Conservation (phyloP, 37 sponge, comb jelly and placozoan genomes). For the Oopsacas minuta region DNA sequence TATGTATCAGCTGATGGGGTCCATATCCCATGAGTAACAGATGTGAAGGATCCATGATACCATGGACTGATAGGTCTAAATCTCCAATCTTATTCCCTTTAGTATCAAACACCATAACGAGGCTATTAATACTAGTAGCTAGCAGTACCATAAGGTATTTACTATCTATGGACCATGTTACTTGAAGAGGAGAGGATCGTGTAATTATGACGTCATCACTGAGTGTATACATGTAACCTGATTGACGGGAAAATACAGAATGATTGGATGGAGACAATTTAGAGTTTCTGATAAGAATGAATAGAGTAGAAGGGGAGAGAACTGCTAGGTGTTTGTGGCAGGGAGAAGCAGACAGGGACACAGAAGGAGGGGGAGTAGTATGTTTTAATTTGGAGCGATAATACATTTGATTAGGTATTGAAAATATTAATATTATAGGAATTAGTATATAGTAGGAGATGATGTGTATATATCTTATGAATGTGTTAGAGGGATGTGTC, state of each 20-base stretch:
- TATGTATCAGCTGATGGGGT: not conserved
- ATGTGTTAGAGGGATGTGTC: not conserved
- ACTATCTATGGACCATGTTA: not conserved
- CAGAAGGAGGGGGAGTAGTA: not conserved
- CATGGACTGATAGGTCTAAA: not conserved
- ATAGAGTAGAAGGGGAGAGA: not conserved
- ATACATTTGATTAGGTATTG: not conserved
- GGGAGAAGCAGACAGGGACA: not conserved
- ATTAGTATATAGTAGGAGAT: not conserved
- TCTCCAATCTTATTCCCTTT: constrained; percentile 8
- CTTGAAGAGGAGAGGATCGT: not conserved
- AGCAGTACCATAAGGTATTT: not conserved
- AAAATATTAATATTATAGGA: not conserved
- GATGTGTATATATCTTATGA: not conserved
- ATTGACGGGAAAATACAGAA: constrained; percentile 1
- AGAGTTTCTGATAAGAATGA: not conserved
- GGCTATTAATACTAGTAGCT: not conserved
- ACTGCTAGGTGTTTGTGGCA: constrained; percentile 1
- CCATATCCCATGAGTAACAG: not conserved
- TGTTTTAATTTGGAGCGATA: not conserved
- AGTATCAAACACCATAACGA: not conserved
- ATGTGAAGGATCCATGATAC: not conserved
- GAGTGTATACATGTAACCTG: not conserved
- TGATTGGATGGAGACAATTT: not conserved
- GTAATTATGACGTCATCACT: not conserved